These are phyloP conservation scores for Conistra vaccinii DNA, from an alignment of 2,888 invertebrate species.

Conservation along the genomic window DNA sequence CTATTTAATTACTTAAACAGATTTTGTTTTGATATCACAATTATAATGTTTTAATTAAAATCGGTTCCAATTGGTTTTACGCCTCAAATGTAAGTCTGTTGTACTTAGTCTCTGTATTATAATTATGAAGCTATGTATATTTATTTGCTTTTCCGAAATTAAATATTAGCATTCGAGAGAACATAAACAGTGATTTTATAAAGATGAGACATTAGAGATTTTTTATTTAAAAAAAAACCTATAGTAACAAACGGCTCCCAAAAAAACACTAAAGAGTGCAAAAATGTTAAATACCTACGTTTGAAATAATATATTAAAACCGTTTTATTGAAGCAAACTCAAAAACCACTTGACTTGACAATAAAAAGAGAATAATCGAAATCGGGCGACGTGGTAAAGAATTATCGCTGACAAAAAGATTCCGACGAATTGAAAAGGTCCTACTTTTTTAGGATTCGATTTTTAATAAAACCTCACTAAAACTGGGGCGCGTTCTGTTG, in stretches of 20 bases:
- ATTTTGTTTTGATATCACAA: neutral
- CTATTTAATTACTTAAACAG: neutral
- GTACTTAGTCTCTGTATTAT: neutral
- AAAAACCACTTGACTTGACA: neutral
- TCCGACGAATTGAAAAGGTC: neutral
- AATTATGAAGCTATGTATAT: too few relatives aligned
- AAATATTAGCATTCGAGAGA: neutral
- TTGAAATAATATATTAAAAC: fast-evolving
- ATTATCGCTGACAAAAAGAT: neutral
- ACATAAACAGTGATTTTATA: neutral
- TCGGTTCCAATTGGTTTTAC: neutral
- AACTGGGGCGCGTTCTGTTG: neutral
- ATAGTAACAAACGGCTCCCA: too few relatives aligned
- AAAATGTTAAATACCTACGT: too few relatives aligned
- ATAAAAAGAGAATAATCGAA: conserved; percentile 1
- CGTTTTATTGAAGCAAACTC: neutral
- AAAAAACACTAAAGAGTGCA: too few relatives aligned
- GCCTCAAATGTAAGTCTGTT: neutral
- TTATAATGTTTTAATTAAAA: conserved; percentile 9
- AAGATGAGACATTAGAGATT: neutral
- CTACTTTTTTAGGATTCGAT: neutral
- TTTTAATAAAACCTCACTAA: neutral
- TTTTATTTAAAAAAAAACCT: too few relatives aligned
- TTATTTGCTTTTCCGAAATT: neutral
- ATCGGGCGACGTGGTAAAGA: neutral